Percentiles rank a stretch among this genome's conserved stretches.
These are phyloP conservation scores for Noctilio leporinus DNA, from an alignment of 2,113 vertebrate species.

Conservation along the genomic window DNA sequence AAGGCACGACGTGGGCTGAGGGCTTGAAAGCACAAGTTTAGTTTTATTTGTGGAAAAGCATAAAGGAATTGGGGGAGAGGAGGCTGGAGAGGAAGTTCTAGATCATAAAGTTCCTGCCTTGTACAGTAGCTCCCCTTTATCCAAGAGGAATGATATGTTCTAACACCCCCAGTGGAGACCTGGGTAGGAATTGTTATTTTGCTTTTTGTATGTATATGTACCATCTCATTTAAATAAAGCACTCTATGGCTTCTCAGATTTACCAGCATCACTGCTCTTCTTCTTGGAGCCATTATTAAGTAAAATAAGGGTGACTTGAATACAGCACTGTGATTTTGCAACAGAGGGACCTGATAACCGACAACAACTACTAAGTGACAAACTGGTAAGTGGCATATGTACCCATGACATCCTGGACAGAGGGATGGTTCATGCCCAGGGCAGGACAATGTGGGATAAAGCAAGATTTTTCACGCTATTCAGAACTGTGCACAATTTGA, in stretches of 20 bases:
- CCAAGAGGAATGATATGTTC: rapidly evolving
- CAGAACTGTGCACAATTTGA: neutral
- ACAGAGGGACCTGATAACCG: neutral
- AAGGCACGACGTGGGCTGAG: neutral
- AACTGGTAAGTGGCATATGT: neutral
- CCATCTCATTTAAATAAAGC: neutral
- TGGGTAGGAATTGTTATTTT: too few relatives aligned
- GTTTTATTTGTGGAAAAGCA: neutral
- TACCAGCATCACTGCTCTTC: neutral
- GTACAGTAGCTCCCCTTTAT: too few relatives aligned
- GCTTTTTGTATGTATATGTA: neutral
- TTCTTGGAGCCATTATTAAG: neutral
- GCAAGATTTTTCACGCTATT: neutral
- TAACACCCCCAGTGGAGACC: neutral
- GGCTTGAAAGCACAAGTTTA: neutral
- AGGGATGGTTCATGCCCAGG: neutral
- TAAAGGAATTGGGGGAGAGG: neutral
- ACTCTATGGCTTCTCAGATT: neutral
- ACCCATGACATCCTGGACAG: neutral
- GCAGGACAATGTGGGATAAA: neutral
- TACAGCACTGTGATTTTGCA: too few relatives aligned
- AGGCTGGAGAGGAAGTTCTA: neutral
- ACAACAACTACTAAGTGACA: neutral
- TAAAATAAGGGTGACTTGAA: neutral
- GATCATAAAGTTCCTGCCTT: neutral